Evolutionary conservation across 53 echinoderm and acorn worm genomes (phyloP).

Genomic region (Paelopatides confundens): DNA sequence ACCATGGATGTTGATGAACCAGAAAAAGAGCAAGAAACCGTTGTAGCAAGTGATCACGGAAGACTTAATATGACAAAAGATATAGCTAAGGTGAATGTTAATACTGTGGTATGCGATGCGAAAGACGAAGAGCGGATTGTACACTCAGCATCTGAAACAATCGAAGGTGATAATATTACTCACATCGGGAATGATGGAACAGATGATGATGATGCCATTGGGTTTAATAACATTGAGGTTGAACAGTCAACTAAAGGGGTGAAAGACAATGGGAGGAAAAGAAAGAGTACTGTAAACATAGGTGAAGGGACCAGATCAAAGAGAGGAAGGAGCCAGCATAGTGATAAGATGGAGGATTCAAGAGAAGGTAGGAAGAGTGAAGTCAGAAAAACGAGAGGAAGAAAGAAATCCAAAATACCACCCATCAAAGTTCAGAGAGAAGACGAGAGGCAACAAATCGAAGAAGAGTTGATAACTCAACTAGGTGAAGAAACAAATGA

Average conservation of each 20-base stretch:
- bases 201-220: not conserved
- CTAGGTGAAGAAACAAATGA: not conserved
- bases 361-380: not conserved
- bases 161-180: not conserved
- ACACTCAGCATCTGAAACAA: not conserved
- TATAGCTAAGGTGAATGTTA: not conserved
- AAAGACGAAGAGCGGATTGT: not conserved
- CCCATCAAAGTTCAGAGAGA: not conserved
- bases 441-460: not conserved
- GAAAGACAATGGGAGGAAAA: not conserved
- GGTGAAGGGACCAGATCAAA: not conserved
- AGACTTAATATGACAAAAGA: not conserved
- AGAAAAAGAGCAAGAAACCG: not conserved
- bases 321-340: not conserved
- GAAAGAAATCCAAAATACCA: not conserved
- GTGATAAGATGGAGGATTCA: not conserved
- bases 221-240: not conserved
- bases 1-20: not conserved
- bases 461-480: not conserved
- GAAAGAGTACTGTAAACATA: not conserved
- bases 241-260: not conserved
- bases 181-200: too few relatives aligned
- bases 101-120: not conserved
- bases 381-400: conserved; percentile 11
- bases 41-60: not conserved